phyloP scores from a whole-genome alignment of 2,888 invertebrate genomes.

The Microctonus brassicae region DNA sequence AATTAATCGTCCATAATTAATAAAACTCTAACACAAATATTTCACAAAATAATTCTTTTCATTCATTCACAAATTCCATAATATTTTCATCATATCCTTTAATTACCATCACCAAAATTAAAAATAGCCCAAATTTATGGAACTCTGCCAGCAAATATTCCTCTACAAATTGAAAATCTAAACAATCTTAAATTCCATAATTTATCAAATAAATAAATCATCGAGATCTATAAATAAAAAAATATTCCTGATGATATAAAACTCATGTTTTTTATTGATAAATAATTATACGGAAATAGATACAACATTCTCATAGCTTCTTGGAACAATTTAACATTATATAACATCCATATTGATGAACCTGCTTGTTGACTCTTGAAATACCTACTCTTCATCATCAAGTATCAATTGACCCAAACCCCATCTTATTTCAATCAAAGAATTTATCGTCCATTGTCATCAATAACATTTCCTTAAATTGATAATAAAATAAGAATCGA shows the following conservation, averaged over 20 bases:
- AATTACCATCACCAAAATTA: neutral
- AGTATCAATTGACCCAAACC: slow-evolving; percentile 25
- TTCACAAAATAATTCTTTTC: neutral
- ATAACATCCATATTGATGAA: neutral
- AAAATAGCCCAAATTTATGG: neutral
- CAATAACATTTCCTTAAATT: too few relatives aligned
- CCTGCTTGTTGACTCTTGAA: slow-evolving; percentile 18
- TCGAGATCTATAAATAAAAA: neutral
- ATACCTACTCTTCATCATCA: slow-evolving; percentile 1
- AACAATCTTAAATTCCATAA: neutral
- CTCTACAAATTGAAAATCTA: neutral
- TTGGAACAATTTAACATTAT: neutral
- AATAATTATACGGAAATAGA: slow-evolving; percentile 3
- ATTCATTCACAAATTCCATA: neutral
- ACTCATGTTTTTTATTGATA: neutral
- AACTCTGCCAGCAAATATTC: neutral
- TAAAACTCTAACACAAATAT: neutral
- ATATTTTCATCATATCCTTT: neutral
- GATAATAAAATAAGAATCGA: neutral
- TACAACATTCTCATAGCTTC: neutral
- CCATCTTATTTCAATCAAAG: neutral
- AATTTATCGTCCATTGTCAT: neutral
- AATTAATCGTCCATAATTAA: slow-evolving; percentile 2
- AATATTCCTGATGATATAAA: neutral
- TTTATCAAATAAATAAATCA: neutral